Base-by-base conservation (phyloP, 2,888 invertebrate species). In the Nebria salina region DNA sequence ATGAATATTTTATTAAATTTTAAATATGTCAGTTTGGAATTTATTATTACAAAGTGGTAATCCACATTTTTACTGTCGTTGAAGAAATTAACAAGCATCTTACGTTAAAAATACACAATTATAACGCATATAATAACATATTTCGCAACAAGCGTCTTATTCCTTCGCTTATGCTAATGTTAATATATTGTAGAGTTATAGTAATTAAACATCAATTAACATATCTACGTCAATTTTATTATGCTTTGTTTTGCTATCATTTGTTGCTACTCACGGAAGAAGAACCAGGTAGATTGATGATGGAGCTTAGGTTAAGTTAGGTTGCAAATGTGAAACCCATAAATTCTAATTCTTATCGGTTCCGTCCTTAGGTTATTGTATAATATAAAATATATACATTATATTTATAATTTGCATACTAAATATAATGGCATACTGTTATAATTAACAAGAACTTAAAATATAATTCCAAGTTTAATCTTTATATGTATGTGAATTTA, bases 141-240 rank as follows among this genome's bases (percentile, higher is more conserved):
- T 54, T 54, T 13, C 8, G 7, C 6, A 43, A 54, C 54, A 54
- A 54, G 54, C 8, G 4, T 54, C 54, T 2, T 54, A 54, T 54
- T 54, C 1, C 7, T 54, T 8, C 54, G 7, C 54, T 43, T 54
- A 54, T 54, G 7, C 54, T 54, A 54, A 54, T 54, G 54, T 13
- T 54, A 54, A 54, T 54, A 54, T 11, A 8, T 54, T 54, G 54
- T 7, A 2, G 54, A 54, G 54, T 6, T 54, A 54, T 6, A 54
- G 54, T 54, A 54, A 54, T 54, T 54, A 54, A 54, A 54, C 54
- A 54, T 54, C 54, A 54, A 54, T 54, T 54, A 54, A 54, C 54
- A 54, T 54, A 54, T 54, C 54, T 54, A 54, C 54, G 54, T 54
- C 7, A 54, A 8, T 54, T 54, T 54, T 54, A 54, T 54, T 13